Base-by-base conservation (phyloP, 2,888 invertebrate species). In the Drosophila robusta region DNA sequence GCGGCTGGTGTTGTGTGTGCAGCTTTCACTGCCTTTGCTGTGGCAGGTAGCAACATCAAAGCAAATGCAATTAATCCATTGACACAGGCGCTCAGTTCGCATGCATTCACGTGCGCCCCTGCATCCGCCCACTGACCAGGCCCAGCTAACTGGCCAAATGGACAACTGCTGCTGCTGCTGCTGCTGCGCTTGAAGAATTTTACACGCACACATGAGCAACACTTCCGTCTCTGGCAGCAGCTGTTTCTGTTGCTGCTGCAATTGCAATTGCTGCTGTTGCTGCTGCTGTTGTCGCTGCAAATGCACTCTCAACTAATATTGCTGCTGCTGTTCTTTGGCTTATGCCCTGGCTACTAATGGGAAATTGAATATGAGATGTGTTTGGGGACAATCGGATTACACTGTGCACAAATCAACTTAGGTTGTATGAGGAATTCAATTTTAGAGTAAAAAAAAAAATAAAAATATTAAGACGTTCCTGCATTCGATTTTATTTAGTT, bases 121-220 rank as follows among this genome's bases (percentile, higher is more conserved):
- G 8, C 18, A 11, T 9, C 22, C 12, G 29, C 18, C 32, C 29
- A n/a, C 12, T 42, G 42, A 26, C 52, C 52, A 34, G 24, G 44
- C 12, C 11, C 29, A 63, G 49, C 3, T n/a, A 36, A 32, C 45
- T 56, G 78, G 22, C 36, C 67, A 72, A 69, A 60, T 67, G 60
- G 63, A 49, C 71, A 63, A 46, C 46, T 47, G 29, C 14, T 62
- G 68, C 50, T 69, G 18, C 50, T 69, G 18, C 18, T 18, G 70
- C 70, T 66, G 80, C 63, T 64, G 82, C 86, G 86, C 86, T 76
- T 86, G 68, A 66, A 70, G 69, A 72, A 73, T 66, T 69, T 65
- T 72, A 63, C 58, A 87, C 64, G 63, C 71, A 54, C 67, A 71
- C 42, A 67, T 66, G 54, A 61, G 57, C 75, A 70, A 29, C 61